Evolutionary conservation across 2,888 invertebrate species (phyloP).

Genomic region (Blastobasis adustella): DNA sequence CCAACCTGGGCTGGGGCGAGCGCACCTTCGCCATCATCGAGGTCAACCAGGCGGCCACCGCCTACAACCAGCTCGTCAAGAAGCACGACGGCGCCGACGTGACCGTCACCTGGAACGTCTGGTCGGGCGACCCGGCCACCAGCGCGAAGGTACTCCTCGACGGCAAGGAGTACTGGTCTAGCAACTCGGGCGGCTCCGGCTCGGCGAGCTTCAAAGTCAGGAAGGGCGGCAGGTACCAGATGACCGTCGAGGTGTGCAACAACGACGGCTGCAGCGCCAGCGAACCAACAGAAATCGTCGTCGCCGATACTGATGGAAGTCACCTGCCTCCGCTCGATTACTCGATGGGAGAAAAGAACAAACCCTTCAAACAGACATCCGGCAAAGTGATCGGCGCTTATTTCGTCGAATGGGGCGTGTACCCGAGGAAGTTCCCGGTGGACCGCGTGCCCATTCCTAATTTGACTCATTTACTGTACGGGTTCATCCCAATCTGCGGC

Average conservation of each 20-base stretch:
- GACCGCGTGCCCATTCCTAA: constrained; percentile 61
- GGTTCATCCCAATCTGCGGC: constrained; percentile 67
- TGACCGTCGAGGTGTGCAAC: constrained; percentile 62
- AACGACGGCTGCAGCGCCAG: constrained; percentile 57
- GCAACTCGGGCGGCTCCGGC: constrained; percentile 41
- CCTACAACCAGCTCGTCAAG: constrained; percentile 63
- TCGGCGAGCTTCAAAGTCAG: constrained; percentile 61
- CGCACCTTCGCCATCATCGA: constrained; percentile 63
- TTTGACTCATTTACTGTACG: constrained; percentile 61
- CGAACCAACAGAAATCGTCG: constrained; percentile 57
- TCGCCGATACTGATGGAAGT: constrained; percentile 68
- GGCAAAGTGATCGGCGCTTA: constrained; percentile 65
- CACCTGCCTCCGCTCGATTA: constrained; percentile 60
- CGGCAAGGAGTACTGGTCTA: constrained; percentile 56
- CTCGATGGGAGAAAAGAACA: constrained; percentile 55
- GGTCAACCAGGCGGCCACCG: constrained; percentile 67
- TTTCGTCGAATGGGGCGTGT: constrained; percentile 69
- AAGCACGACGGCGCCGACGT: constrained; percentile 59
- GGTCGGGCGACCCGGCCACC: constrained; percentile 61
- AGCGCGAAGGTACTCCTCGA: constrained; percentile 49
- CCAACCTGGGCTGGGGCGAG: constrained; percentile 64
- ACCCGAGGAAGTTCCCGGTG: constrained; percentile 64
- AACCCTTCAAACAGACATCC: constrained; percentile 64
- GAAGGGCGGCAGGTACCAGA: constrained; percentile 61
- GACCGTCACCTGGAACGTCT: constrained; percentile 64